Base-by-base conservation (phyloP, 2,113 vertebrate genomes). In the Phylloscopus whistleri region DNA sequence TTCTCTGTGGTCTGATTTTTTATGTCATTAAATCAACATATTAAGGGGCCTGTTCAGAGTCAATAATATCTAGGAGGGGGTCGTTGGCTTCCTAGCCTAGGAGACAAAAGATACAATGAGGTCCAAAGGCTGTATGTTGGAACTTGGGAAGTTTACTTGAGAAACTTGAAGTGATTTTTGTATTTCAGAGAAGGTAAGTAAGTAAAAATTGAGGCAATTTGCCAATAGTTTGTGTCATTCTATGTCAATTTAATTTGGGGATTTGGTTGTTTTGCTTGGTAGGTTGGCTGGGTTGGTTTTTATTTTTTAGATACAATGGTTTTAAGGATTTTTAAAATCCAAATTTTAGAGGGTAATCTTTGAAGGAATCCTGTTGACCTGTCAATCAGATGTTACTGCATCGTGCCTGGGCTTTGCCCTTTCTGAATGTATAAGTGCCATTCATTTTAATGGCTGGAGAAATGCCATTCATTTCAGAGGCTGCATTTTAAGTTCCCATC, bases 231-330 rank as follows among this genome's bases (percentile, higher is more conserved):
- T 64, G 39, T 20, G 53, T 10, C 8, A 60, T 69, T 81, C 59
- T 28, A 19, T 60, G 4, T 41, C 13, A 30, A 4, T 52, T 78
- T 49, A 21, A 43, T 49, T 69, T 59, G 9, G 21, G 5, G 7
- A 1, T 37, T 78, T 19, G 1, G 3, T 18, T 46, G 14, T 30
- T 52, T 51, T 28, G 6, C 10, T 22, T 67, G 18, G 10, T 67
- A n/a, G 13, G 4, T 7, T 58, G 10, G 6, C 51, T 53, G 12
- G 8, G 7, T 49, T 7, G 6, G 0, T 2, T 20, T 68, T 23
- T 85, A 33, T 22, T 23, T 85, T 41, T 22, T 21, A 39, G 8
- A 21, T 33, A 74, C 7, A 78, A 28, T 9, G 15, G 3, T 27
- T 77, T 41, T 18, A 76, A 51, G 26, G 12, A 52, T 73, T 51